Base-by-base conservation (phyloP, 2,113 vertebrate species). In the Podilymbus podiceps region DNA sequence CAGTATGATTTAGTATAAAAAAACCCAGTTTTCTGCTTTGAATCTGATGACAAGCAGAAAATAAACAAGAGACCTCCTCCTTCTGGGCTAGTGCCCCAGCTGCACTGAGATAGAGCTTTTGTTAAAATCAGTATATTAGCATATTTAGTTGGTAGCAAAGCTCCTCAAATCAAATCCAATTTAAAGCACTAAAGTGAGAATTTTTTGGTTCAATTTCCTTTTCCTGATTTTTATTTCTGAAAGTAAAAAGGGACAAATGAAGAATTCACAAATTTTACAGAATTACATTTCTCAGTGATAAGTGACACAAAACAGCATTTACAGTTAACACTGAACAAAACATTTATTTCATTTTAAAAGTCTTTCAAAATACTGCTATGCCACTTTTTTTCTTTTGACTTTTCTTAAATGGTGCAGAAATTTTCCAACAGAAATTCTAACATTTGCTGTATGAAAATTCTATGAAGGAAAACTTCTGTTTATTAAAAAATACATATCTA, bases 31-130 rank as follows among this genome's bases (percentile, higher is more conserved):
- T 35, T 80, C 23, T 79, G 27, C 44, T 93, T 52, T 64, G 23
- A 77, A 84, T 72, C 40, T 80, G 80, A 77, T 42, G 22, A 72
- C 49, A 85, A 87, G 53, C 8, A 86, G 62, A 71, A 83, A 83
- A 71, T 25, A 88, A 80, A 67, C 23, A 46, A 35, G 30, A 91
- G 38, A 12, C 5, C 75, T 22, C 20, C 14, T 35, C 10, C 28
- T 88, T 33, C 71, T 35, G 44, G 33, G 59, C 21, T 12, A 50
- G 8, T 33, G 55, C 23, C 42, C 21, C 85, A 83, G 75, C 20
- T 93, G 82, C 79, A 55, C 64, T 15, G 38, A 80, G 23, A 69
- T 31, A 55, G 38, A 68, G 50, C 5, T 59, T 95, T 72, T 82
- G 53, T 60, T 68, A 75, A 78, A 92, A 81, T 5, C 27, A 67